Base-by-base conservation (phyloP, 2,113 vertebrate genomes). In the Bos javanicus region DNA sequence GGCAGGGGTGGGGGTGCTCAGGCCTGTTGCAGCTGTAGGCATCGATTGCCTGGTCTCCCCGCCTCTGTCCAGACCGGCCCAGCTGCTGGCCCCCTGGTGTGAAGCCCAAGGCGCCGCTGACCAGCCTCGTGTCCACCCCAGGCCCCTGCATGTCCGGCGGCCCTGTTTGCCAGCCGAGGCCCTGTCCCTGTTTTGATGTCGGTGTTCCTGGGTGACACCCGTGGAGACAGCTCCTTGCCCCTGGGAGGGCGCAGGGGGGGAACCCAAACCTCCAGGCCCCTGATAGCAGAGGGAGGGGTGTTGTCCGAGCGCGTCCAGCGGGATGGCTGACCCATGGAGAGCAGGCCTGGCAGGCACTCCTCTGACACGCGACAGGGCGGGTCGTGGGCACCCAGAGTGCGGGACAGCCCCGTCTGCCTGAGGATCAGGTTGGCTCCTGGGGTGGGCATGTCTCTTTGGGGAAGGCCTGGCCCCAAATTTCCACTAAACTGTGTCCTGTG, bases 101-200 rank as follows among this genome's bases (percentile, higher is more conserved):
- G 28, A 21, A 30, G 3, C 10, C 11, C 1, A 1, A 2, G 33
- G 17, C 7, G 43, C 67, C 15, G 0, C 91, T 39, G 50, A 14
- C 17, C 4, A 0, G 71, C 46, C 17, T 0, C 8, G 5, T 1
- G 74, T n/a, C 28, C 9, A 0, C 25, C 78, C 5, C 0, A 9
- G 87, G 50, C 43, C 25, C 60, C 25, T 5, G 36, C 0, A 16
- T 19, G 6, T 26, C 57, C 0, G 0, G 46, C 36, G 0, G 3
- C 33, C n/a, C 7, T 3, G 2, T 36, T 15, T 36, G 26, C 23
- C 4, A 1, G 23, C 76, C 1, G 7, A 12, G 39, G 76, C 39
- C 10, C 50, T 1, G 0, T 25, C 23, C 71, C 19, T 2, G 2
- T 21, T 16, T 10, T 26, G 78, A 50, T 21, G 2, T 2, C 5